Evolutionary conservation across 2,797 vertebrate genomes (phyloP), one percentile per base, ranked within the genome.

Genomic region (Macropus fuliginosus): DNA sequence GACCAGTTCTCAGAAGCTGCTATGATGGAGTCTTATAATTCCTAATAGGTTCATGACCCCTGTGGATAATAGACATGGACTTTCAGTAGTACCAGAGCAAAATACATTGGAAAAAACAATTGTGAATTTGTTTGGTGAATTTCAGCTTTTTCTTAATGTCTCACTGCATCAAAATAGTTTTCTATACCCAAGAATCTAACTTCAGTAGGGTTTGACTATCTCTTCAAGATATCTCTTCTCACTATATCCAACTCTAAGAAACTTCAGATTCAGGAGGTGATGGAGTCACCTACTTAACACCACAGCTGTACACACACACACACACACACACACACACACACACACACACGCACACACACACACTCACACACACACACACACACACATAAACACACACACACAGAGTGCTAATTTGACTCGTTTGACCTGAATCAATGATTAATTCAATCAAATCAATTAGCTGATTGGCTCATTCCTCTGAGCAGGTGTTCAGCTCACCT

Each of bases 21-120:
- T 62, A 16, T 62, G 31, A 62, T 62, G 59, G 59, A 62, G 59
- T 5, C 13, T 14, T 34, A 34, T 34, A 21, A 52, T 18, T 93
- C 62, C 95, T 56, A 50, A 56, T 10, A 91, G 54, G 21, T 59
- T 95, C 56, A 95, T 40, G 1, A 91, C 1, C 13, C 81, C 94
- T 92, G 27, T 91, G 1, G 87, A 97, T 95, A 93, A 6, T 34
- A n/a, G 59, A 62, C n/a, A 62, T 16, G 13, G 31, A 62, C 31
- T 14, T 34, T 14, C 31, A 62, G 13, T 14, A n/a, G 13, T 16
- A 62, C n/a, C 59, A 96, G 93, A 92, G 34, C 54, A 92, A 96
- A 97, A 55, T 87, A 94, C 94, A 96, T 8, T n/a, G 16, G 55
- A 90, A 92, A 91, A 56, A 54, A 81, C 52, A 29, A 40, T 56